Base-by-base conservation (phyloP, 2,113 vertebrate species). In the Pycnonotus jocosus region DNA sequence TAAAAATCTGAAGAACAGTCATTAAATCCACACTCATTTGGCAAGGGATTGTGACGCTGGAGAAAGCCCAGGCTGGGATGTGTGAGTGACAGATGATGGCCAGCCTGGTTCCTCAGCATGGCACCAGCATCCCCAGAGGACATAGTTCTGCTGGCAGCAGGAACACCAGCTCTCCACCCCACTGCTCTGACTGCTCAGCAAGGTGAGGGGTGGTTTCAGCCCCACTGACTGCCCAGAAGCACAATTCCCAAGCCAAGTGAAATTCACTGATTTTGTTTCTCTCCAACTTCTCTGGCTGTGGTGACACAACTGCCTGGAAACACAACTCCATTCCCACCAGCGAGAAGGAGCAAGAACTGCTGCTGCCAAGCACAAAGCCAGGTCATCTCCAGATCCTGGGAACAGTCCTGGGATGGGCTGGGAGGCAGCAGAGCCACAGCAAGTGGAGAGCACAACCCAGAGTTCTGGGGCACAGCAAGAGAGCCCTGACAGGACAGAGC, bases 91-190 rank as follows among this genome's bases (percentile, higher is more conserved):
- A n/a, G 78, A 30, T 3, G 23, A 28, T 5, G 17, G 42, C 42
- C 54, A 71, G 47, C 40, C 71, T 23, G 69, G 42, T 38, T 1
- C 4, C 57, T 13, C 31, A 1, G 9, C 35, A 9, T 0, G 4
- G 72, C 57, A 35, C 16, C 5, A 4, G 28, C 10, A 21, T 15
- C 45, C 87, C 0, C 1, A 37, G 50, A 1, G 6, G 60, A 37
- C 23, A 19, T 0, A 10, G 68, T 38, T 31, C 38, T 4, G 2
- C 58, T n/a, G n/a, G 51, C 71, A 62, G 53, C 48, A 56, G 54
- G 40, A 56, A 16, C 0, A 3, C 13, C 40, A 7, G 0, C 24
- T 78, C 56, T 57, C 42, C 33, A 22, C 24, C 6, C 4, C 15
- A 3, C 69, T 38, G 40, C 38, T 21, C n/a, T 61, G 54, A 10